Base-by-base conservation (phyloP, 1,140 invertebrate genomes). In the Paraescarpia echinospica region DNA sequence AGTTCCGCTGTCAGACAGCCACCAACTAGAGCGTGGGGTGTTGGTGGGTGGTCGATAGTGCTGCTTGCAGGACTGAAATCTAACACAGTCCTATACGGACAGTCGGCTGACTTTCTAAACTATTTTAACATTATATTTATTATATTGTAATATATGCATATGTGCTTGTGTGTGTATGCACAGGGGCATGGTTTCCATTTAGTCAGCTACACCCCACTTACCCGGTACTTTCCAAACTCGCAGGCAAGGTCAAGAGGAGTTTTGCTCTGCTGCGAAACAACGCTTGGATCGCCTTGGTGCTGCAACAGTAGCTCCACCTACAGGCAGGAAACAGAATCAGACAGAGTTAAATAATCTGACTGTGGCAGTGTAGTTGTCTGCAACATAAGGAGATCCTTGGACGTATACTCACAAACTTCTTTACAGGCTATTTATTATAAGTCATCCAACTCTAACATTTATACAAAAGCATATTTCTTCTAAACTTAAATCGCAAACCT, bases 181-280 rank as follows among this genome's bases (percentile, higher is more conserved):
- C 22, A 18, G 2, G 22, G 2, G 22, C 59, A 77, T 77, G 48
- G 8, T 51, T 51, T 51, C 48, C 48, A 51, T 18, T 51, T 18
- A 51, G 48, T 18, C 48, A 51, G 48, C 18, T 9, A 35, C 33
- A 33, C 4, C 94, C 91, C 33, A 93, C 94, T 94, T 94, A 96
- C 95, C 94, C 95, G 94, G 89, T 94, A 95, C 93, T 95, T 93
- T 9, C 96, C 96, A 93, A 96, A 96, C 94, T 96, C 96, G 93
- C 96, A 96, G 90, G 96, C 96, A 89, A 96, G 94, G 92, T 96
- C 96, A 9, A 96, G 93, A 0, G 96, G 94, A 5, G 96, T 96
- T 92, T 95, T 96, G 59, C 95, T 93, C 18, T 96, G 95, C 48
- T 95, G 95, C 93, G 96, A 96, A 22, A 94, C 93, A 6, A 95